Percentiles rank a stretch among this genome's conserved stretches.
phyloP scores from a whole-genome alignment of 2,797 vertebrate genomes.

The Oreonectes daqikongensis region DNA sequence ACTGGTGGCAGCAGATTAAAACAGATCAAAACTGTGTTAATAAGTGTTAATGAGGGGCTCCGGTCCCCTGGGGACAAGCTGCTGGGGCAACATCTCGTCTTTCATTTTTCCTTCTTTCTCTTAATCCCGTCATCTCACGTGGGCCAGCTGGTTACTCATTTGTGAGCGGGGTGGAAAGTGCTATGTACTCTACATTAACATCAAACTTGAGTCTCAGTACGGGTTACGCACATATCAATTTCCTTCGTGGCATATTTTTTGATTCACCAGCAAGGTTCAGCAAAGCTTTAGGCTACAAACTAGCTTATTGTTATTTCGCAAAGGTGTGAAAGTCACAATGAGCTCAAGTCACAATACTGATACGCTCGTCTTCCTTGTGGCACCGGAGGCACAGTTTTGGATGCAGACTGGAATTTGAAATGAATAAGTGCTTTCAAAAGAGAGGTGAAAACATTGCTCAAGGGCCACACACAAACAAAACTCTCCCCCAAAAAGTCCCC shows the following conservation, averaged over 20 bases:
- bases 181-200: conserved; percentile 28
- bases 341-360: conserved; percentile 7
- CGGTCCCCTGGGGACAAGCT: conserved; percentile 63
- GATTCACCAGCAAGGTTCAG: neutral
- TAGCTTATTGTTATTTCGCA: conserved; percentile 6
- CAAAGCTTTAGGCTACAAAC: conserved; percentile 6
- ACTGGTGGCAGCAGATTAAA: conserved; percentile 73
- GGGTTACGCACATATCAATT: neutral
- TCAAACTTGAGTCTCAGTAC: neutral
- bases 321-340: conserved; percentile 9
- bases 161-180: neutral
- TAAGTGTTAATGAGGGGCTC: conserved; percentile 77
- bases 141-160: conserved; percentile 15
- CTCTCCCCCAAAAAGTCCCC: neutral
- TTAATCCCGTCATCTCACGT: conserved; percentile 15
- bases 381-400: neutral
- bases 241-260: conserved; percentile 12
- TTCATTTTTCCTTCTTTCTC: conserved; percentile 50
- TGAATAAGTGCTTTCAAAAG: conserved; percentile 13
- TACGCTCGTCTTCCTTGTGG: conserved; percentile 14
- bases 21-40: conserved; percentile 80
- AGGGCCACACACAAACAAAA: conserved; percentile 24
- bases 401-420: conserved; percentile 8
- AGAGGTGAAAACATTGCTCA: conserved; percentile 12
- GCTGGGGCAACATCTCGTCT: conserved; percentile 52